Evolutionary conservation across 2,888 invertebrate species (phyloP).

Genomic region (Psococerastis gibbosa): DNA sequence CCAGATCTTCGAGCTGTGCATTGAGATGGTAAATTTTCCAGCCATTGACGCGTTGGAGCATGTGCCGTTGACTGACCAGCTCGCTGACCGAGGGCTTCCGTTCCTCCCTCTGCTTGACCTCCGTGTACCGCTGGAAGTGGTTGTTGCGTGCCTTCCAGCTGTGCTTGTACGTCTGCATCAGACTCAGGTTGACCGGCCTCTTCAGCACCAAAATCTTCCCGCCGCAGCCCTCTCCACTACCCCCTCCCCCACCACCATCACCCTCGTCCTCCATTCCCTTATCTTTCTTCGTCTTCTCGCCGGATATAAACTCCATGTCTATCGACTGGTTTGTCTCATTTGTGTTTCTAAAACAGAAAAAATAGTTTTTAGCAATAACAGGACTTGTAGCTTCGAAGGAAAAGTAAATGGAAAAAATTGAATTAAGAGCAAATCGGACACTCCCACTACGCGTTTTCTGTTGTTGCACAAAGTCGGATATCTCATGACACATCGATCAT

Average conservation of each 20-base stretch:
- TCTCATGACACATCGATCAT: too few species aligned
- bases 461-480: too few species aligned
- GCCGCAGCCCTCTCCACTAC: constrained; percentile 10
- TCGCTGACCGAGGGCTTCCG: constrained; percentile 69
- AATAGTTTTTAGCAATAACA: constrained; percentile 11
- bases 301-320: constrained; percentile 41
- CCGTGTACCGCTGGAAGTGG: constrained; percentile 54
- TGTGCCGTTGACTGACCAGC: constrained; percentile 72
- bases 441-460: too few species aligned
- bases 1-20: constrained; percentile 85
- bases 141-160: constrained; percentile 54
- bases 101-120: constrained; percentile 78
- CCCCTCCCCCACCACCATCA: neutral
- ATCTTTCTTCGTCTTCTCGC: constrained; percentile 30
- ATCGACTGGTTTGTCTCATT: constrained; percentile 32
- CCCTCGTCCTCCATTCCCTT: constrained; percentile 17
- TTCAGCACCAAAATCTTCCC: constrained; percentile 16
- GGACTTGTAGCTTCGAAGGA: neutral
- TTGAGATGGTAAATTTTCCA: constrained; percentile 90
- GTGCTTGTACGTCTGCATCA: constrained; percentile 43
- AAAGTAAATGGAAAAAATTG: neutral
- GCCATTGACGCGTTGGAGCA: constrained; percentile 73
- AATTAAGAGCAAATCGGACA: too few species aligned
- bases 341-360: constrained; percentile 31
- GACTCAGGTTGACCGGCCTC: constrained; percentile 26